Conservation (phyloP, 1,140 invertebrate species). For the Goniozus legneri region DNA sequence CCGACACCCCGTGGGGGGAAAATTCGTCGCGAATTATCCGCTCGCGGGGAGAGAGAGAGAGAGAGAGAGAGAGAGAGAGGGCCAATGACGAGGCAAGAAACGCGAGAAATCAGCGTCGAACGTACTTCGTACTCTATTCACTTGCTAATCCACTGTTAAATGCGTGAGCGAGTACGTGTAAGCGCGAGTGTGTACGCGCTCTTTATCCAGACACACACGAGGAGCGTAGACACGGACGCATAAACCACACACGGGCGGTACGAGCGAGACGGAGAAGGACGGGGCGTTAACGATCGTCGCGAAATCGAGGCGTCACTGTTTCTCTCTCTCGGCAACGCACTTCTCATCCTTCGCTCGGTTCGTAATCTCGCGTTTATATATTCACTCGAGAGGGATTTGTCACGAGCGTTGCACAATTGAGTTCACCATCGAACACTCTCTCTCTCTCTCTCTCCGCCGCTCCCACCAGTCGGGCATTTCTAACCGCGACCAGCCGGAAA, state of each 20-base stretch:
- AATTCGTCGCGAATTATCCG: slow-evolving; percentile 3
- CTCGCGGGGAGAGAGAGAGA: slow-evolving; percentile 2
- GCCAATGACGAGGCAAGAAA: background rate
- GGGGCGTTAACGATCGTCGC: too few relatives aligned
- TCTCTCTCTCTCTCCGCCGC: too few relatives aligned
- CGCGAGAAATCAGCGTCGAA: slow-evolving; percentile 1
- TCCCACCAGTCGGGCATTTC: too few relatives aligned
- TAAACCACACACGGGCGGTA: background rate
- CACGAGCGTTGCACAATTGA: too few relatives aligned
- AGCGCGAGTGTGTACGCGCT: background rate
- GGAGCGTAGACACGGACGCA: background rate
- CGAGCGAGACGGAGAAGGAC: background rate
- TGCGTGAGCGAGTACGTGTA: too few relatives aligned
- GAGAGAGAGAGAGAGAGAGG: slow-evolving; percentile 2
- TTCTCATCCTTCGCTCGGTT: too few relatives aligned
- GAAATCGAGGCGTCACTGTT: too few relatives aligned
- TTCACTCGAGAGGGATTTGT: too few relatives aligned
- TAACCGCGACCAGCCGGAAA: too few relatives aligned
- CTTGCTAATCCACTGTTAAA: background rate
- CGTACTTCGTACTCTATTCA: background rate
- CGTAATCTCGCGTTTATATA: too few relatives aligned
- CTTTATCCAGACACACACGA: background rate
- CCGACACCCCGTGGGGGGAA: slow-evolving; percentile 6
- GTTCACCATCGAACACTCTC: too few relatives aligned
- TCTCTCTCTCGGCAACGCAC: too few relatives aligned